These are phyloP conservation scores for Nycteola revayana DNA, from an alignment of 2,888 invertebrate species.

Conservation along the genomic window DNA sequence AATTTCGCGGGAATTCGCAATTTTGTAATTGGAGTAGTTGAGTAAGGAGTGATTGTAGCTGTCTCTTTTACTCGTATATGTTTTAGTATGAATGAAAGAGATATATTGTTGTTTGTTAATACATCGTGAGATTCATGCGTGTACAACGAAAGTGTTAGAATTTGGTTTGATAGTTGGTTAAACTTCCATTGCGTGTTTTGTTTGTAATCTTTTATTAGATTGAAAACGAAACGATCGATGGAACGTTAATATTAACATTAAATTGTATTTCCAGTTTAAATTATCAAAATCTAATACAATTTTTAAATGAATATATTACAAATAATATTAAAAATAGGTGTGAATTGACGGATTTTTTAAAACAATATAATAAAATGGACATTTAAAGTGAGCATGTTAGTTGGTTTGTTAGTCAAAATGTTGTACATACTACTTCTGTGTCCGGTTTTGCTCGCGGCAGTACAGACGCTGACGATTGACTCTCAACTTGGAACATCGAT, in stretches of 20 bases:
- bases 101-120: conserved; percentile 13
- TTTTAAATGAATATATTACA: conserved; percentile 8
- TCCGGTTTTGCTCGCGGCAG: conserved; percentile 62
- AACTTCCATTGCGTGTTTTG: conserved; percentile 10
- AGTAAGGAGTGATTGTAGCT: conserved; percentile 1
- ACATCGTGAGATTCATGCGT: conserved; percentile 5
- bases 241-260: not conserved
- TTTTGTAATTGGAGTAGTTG: conserved; percentile 17
- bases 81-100: conserved; percentile 10
- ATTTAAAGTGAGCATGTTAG: conserved; percentile 34
- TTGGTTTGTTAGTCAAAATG: conserved; percentile 55
- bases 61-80: conserved; percentile 14
- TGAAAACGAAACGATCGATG: conserved; percentile 6
- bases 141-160: conserved; percentile 9
- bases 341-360: not conserved
- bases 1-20: conserved; percentile 27
- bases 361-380: conserved; percentile 14
- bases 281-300: not conserved
- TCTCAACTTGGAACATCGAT: conserved; percentile 71
- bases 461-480: conserved; percentile 69
- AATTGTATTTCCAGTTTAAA: not conserved
- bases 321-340: conserved; percentile 15
- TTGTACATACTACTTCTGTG: conserved; percentile 59
- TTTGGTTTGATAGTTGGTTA: not conserved
- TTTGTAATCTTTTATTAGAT: not conserved